Base-by-base conservation (phyloP, 2,888 invertebrate genomes). In the Chymomyza procnemis region DNA sequence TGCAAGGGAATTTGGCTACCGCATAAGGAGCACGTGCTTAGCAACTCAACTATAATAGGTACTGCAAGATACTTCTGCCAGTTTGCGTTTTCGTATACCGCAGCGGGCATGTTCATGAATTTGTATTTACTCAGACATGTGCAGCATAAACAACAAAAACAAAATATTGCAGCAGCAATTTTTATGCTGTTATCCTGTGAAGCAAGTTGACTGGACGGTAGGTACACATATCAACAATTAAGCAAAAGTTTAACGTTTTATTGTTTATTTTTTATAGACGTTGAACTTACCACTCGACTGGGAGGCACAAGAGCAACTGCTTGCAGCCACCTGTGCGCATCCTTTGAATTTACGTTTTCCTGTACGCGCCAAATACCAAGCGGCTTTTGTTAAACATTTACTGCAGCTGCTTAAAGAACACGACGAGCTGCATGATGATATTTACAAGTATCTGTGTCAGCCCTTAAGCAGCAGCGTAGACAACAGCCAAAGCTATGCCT, bases 331-430 rank as follows among this genome's bases (percentile, higher is more conserved):
- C 12, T 90, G 95, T 9, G 90, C 92, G 52, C 92, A 91, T 75
- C 74, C 91, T 6, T 79, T 93, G 47, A 90, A 94, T 67, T 88
- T 92, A 79, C 91, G 92, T 69, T 93, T 93, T 90, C 95, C 96
- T 1, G 80, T 95, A 4, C 94, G 93, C 75, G 86, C 89, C 52
- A 91, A 92, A 47, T 96, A 95, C 88, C 93, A 93, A 73, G 92
- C 92, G 83, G 90, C 92, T 34, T 96, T 95, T 90, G 89, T 96
- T 12, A 96, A 95, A 88, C 91, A 91, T 72, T 75, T 95, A 2
- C 92, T 96, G 60, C 78, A 90, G n/a, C 86, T 91, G 86, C 90
- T 95, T 54, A 94, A 95, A 69, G 69, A 73, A 12, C 71, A 75
- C 30, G 74, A 92, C 73, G 95, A 94, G 84, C 90, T 95, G 6